Conservation (phyloP, 2,888 invertebrate species). For the Xestia c-nigrum region DNA sequence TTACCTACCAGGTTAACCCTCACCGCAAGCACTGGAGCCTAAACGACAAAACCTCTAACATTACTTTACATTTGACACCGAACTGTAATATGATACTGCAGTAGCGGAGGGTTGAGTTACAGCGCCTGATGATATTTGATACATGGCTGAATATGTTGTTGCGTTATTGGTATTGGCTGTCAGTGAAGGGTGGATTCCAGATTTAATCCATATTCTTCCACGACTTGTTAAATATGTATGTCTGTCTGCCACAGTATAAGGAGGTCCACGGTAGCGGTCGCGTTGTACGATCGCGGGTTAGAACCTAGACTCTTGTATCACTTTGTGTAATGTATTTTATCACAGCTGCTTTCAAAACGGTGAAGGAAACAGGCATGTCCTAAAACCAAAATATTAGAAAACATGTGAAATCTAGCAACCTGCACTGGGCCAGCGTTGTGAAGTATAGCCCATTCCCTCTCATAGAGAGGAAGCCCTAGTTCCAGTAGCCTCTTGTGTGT, state of each 20-base stretch:
- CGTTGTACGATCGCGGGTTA: too few relatives aligned
- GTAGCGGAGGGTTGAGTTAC: constrained; percentile 33
- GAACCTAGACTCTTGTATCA: too few relatives aligned
- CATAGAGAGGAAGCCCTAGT: too few relatives aligned
- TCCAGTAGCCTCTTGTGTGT: too few relatives aligned
- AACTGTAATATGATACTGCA: constrained; percentile 16
- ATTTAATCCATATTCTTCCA: not conserved
- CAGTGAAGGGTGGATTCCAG: not conserved
- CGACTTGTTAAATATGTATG: not conserved
- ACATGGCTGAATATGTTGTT: constrained; percentile 24
- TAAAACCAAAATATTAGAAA: not conserved
- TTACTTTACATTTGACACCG: constrained; percentile 54
- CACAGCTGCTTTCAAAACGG: not conserved
- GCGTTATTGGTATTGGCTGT: constrained; percentile 32
- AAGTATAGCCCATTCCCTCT: too few relatives aligned
- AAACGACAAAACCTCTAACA: constrained; percentile 59
- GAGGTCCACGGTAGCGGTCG: too few relatives aligned
- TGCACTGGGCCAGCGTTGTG: too few relatives aligned
- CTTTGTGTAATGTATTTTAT: too few relatives aligned
- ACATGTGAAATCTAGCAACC: not conserved
- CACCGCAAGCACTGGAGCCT: constrained; percentile 59
- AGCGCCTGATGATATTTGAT: constrained; percentile 40
- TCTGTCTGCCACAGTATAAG: too few relatives aligned
- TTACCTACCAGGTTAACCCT: constrained; percentile 44
- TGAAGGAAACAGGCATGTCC: not conserved